Conservation (phyloP, 2,113 vertebrate genomes). For the Thomomys bottae region DNA sequence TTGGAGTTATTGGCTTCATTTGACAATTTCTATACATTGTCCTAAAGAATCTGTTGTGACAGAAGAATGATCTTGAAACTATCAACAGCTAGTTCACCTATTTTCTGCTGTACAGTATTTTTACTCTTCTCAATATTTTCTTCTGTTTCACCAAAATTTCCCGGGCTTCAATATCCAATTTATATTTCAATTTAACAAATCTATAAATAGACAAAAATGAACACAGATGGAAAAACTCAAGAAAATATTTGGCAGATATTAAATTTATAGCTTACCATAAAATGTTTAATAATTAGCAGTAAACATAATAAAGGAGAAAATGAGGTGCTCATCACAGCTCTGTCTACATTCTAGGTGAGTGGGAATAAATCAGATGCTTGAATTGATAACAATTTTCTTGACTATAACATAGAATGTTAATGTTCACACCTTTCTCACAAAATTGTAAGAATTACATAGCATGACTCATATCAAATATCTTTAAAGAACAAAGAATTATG, state of each 20-base stretch:
- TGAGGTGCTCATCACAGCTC: neutral
- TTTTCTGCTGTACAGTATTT: neutral
- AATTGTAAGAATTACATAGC: neutral
- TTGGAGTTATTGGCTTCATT: constrained; percentile 7
- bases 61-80: neutral
- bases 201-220: neutral
- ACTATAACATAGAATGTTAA: neutral
- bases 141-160: constrained; percentile 16
- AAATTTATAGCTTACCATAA: constrained; percentile 4
- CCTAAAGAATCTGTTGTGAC: neutral
- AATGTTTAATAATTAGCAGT: constrained; percentile 21
- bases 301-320: neutral
- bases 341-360: neutral
- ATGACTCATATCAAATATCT: neutral
- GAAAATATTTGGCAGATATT: neutral
- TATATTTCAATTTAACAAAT: constrained; percentile 38
- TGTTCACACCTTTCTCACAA: neutral
- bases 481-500: constrained; percentile 4
- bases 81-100: constrained; percentile 24
- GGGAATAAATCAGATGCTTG: constrained; percentile 2
- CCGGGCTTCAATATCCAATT: neutral
- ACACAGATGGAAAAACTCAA: constrained; percentile 4
- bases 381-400: constrained; percentile 1
- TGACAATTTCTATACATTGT: constrained; percentile 21
- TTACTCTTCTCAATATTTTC: constrained; percentile 28